Evolutionary conservation across 2,113 vertebrate species (phyloP).

Genomic region (Tauraco erythrolophus): DNA sequence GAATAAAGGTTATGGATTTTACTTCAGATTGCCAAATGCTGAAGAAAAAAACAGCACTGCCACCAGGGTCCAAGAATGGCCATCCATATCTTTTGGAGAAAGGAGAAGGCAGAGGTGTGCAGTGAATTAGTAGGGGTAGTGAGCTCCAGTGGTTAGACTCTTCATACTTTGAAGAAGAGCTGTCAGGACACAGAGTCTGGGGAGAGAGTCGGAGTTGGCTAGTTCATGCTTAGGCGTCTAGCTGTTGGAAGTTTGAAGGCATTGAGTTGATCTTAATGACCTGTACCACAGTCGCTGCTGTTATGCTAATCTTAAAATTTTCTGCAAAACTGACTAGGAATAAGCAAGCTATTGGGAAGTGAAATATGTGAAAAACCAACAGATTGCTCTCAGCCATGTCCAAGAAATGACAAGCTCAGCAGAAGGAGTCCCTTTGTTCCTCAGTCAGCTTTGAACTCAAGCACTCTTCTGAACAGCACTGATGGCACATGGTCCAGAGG

Average conservation of each 20-base stretch:
- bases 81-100: neutral
- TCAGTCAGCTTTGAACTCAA: neutral
- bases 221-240: neutral
- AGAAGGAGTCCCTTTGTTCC: neutral
- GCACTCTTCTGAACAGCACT: neutral
- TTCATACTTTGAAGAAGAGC: neutral
- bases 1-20: neutral
- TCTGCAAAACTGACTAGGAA: neutral
- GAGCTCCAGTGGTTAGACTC: neutral
- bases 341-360: neutral
- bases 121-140: neutral
- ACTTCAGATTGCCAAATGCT: neutral
- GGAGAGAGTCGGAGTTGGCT: neutral
- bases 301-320: neutral
- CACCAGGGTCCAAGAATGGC: accelerated
- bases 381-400: neutral
- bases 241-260: neutral
- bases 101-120: neutral
- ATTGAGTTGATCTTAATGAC: neutral
- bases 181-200: neutral
- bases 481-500: no score
- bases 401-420: neutral
- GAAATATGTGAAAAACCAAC: neutral
- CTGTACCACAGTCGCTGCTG: neutral
- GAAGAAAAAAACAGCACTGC: neutral